Evolutionary conservation across 2,888 invertebrate genomes (phyloP).

Genomic region (Epistrophe eligans): DNA sequence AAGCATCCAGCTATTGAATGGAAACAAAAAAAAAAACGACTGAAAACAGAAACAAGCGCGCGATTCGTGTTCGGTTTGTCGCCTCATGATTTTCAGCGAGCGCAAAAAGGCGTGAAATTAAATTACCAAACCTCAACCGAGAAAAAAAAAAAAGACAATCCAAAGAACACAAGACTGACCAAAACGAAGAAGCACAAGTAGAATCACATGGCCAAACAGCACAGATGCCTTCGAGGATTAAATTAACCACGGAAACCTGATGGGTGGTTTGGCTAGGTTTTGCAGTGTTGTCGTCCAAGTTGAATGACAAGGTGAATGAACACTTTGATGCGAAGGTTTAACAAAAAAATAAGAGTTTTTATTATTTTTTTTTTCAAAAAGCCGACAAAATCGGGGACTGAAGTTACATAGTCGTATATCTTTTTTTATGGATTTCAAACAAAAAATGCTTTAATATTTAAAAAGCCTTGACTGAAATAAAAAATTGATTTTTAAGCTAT

Average conservation of each 20-base stretch:
- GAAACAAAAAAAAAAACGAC: constrained; percentile 1
- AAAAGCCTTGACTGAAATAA: too few species aligned
- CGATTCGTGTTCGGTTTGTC: constrained; percentile 75
- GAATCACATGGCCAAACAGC: constrained; percentile 56
- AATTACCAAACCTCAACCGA: constrained; percentile 69
- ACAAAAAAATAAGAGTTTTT: not conserved
- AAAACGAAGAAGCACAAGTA: constrained; percentile 25
- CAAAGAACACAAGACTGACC: constrained; percentile 52
- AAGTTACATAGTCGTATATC: not conserved
- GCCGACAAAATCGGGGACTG: not conserved
- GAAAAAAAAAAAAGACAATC: not conserved
- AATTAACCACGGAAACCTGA: constrained; percentile 60
- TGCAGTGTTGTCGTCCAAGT: constrained; percentile 22
- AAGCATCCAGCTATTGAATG: constrained; percentile 17
- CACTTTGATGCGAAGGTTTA: constrained; percentile 22
- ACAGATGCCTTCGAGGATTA: constrained; percentile 63
- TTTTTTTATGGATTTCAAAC: not conserved
- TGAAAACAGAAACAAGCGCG: constrained; percentile 62
- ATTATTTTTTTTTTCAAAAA: not conserved
- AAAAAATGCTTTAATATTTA: too few species aligned
- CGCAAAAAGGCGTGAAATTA: constrained; percentile 75
- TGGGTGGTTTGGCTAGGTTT: constrained; percentile 49
- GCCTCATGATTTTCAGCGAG: constrained; percentile 71
- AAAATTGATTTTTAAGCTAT: too few species aligned
- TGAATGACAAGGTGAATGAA: constrained; percentile 39